Evolutionary conservation across 2,797 vertebrate genomes (phyloP).

Genomic region (Xiphophorus birchmanni): DNA sequence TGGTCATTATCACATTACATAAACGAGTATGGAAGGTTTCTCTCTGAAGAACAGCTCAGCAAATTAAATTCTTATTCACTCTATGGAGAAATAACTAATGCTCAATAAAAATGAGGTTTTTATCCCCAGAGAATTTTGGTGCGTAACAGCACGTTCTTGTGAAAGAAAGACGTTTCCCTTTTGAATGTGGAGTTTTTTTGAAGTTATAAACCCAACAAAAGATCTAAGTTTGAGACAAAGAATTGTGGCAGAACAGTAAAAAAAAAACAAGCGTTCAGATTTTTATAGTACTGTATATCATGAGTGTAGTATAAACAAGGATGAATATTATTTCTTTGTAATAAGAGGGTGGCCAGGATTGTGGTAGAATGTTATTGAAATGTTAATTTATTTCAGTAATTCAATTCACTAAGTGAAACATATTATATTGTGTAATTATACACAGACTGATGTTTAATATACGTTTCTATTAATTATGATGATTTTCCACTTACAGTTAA

Average conservation of each 20-base stretch:
- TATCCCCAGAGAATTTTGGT: not conserved
- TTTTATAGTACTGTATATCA: not conserved
- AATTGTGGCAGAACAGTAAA: not conserved
- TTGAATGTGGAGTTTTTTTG: not conserved
- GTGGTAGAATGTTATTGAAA: not conserved
- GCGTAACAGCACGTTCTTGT: not conserved
- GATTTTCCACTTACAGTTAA: not conserved
- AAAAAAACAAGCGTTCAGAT: not conserved
- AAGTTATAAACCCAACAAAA: not conserved
- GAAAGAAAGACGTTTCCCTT: not conserved
- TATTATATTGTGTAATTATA: not conserved
- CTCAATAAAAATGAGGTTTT: not conserved
- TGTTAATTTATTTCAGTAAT: not conserved
- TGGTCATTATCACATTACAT: not conserved
- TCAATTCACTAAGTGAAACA: not conserved
- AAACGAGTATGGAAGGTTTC: not conserved
- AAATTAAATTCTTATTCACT: not conserved
- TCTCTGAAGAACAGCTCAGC: not conserved
- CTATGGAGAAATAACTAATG: not conserved
- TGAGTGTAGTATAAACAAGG: not conserved
- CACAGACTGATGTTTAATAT: not conserved
- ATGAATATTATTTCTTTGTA: not conserved
- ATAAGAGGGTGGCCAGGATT: not conserved
- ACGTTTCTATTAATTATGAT: not conserved
- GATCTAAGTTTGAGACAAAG: not conserved